phyloP scores from a whole-genome alignment of 2,113 vertebrate genomes.

The Sylvietta virens region DNA sequence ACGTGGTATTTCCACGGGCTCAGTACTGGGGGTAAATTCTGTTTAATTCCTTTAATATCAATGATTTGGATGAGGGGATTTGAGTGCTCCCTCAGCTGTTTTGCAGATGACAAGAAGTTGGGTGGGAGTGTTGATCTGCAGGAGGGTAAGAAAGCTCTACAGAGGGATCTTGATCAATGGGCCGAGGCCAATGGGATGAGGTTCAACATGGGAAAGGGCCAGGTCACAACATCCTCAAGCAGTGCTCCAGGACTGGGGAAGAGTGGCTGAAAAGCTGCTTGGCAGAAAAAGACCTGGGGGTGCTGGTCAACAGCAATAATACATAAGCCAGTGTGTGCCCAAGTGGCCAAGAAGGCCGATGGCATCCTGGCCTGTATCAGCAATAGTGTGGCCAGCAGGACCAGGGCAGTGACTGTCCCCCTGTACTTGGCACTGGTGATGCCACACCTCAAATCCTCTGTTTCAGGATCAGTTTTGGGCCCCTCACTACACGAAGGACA shows the following conservation, averaged over 20 bases:
- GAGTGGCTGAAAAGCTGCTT: neutral
- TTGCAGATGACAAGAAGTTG: neutral
- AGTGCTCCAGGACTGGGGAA: neutral
- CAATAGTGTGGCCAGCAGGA: neutral
- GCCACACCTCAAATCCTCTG: accelerated
- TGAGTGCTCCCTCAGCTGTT: neutral
- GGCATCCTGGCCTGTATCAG: neutral
- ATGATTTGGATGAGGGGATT: neutral
- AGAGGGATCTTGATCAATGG: neutral
- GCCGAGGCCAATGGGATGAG: neutral
- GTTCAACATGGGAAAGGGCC: accelerated
- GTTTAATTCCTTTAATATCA: neutral
- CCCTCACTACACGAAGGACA: neutral
- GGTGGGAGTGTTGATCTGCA: neutral
- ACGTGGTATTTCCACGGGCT: neutral
- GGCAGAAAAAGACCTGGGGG: neutral
- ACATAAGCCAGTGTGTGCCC: neutral
- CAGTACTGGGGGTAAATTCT: neutral
- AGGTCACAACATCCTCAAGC: neutral
- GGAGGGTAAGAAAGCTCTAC: neutral
- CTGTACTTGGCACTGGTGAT: accelerated
- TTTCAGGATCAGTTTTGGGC: neutral
- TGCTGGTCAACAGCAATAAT: neutral
- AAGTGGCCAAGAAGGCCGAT: neutral
- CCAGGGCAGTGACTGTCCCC: neutral